Evolutionary conservation across 2,888 invertebrate genomes (phyloP).

Genomic region (Chloroclystis v-ata): DNA sequence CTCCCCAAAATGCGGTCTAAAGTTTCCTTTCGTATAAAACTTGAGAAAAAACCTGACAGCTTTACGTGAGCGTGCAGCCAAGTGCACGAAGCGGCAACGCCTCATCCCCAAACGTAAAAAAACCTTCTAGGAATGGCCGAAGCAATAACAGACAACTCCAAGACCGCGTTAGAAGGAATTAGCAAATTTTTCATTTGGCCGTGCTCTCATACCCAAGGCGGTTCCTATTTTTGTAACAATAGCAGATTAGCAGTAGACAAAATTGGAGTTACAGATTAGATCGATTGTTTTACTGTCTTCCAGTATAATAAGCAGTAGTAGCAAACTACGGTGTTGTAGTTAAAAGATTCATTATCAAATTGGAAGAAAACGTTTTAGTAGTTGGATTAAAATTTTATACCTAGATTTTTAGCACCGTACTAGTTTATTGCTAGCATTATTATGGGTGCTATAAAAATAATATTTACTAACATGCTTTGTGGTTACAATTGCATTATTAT

Average conservation of each 20-base stretch:
- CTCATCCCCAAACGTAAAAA: constrained; percentile 27
- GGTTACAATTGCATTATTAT: constrained; percentile 27
- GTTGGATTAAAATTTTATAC: constrained; percentile 32
- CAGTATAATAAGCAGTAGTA: constrained; percentile 59
- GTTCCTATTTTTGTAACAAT: constrained; percentile 17
- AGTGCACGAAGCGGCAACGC: constrained; percentile 40
- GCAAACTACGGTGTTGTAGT: constrained; percentile 36
- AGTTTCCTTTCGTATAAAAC: neutral
- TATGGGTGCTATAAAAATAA: constrained; percentile 60
- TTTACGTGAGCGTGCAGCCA: constrained; percentile 15
- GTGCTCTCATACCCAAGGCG: constrained; percentile 30
- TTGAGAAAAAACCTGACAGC: constrained; percentile 15
- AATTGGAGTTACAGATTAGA: constrained; percentile 27
- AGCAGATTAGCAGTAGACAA: constrained; percentile 18
- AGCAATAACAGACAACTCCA: constrained; percentile 10
- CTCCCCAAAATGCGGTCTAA: neutral
- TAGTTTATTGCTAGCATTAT: constrained; percentile 59
- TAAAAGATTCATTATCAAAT: constrained; percentile 32
- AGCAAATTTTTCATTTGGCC: constrained; percentile 7
- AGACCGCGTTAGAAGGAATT: constrained; percentile 1
- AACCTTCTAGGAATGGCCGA: constrained; percentile 28
- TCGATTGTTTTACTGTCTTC: constrained; percentile 64
- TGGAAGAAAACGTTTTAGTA: constrained; percentile 27
- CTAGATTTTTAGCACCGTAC: constrained; percentile 42
- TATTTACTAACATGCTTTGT: constrained; percentile 19